Base-by-base conservation (phyloP, 2,113 vertebrate species). In the Conger conger region DNA sequence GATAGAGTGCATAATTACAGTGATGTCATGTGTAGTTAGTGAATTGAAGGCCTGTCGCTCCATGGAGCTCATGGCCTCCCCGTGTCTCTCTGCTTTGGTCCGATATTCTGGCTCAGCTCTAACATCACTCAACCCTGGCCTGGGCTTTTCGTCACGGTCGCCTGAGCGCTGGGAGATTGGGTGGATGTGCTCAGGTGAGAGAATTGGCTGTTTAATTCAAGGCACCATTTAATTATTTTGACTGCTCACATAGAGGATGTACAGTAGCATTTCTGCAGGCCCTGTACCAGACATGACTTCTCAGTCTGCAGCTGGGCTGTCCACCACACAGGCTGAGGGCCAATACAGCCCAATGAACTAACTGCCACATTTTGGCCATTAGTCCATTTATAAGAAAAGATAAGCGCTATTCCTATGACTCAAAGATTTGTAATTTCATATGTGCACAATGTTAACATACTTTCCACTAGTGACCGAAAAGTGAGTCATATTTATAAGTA, bases 61-160 rank as follows among this genome's bases (percentile, higher is more conserved):
- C 90, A 93, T 89, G 87, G 90, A 92, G 91, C 91, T 88, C n/a
- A n/a, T n/a, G n/a, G n/a, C n/a, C n/a, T 92, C 91, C 80, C 83
- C 83, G 91, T 88, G 85, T 89, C 45, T 50, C 45, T 4, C 45
- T 50, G 8, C 45, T 50, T 13, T 50, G 45, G 45, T 3, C 40
- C 40, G 3, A 8, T 42, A 42, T 42, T 42, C 93, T 92, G 91
- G 91, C 91, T 91, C 90, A 90, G 91, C 92, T 88, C 84, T 93
- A 89, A 93, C 93, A 94, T 94, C 94, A 94, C 93, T 94, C 92
- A 93, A 95, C 91, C 15, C 95, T 94, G 94, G 91, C 94, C 94
- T 94, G 91, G 93, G 93, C 92, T 92, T 88, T 82, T 88, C 81
- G 45, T 50, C 45, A 50, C 63, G 38, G 38, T 86, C 82, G 88